Conservation (phyloP, 2,113 vertebrate species). For the Lepus americanus region DNA sequence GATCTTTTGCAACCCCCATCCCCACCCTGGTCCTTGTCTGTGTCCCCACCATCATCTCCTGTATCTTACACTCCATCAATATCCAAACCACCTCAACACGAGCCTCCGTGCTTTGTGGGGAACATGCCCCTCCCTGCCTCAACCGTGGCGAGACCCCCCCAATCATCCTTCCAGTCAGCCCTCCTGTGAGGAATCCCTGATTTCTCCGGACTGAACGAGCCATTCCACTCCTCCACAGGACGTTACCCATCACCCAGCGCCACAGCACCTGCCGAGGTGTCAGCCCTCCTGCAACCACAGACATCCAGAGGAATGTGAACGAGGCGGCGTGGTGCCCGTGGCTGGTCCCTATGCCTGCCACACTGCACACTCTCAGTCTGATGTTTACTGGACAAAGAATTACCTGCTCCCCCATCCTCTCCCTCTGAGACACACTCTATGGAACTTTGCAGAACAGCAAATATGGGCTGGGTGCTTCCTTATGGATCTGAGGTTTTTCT, state of each 20-base stretch:
- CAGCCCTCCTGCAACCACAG: neutral
- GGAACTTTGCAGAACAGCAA: neutral
- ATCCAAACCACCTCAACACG: accelerated
- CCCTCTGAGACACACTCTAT: neutral
- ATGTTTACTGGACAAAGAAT: neutral
- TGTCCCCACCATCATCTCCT: neutral
- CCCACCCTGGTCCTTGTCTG: neutral
- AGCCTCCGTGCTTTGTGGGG: neutral
- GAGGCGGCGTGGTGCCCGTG: too few species aligned
- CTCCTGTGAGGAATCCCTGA: neutral
- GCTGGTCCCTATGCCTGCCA: neutral
- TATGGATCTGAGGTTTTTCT: neutral
- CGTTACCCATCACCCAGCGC: neutral
- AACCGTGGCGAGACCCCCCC: neutral
- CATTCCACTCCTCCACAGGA: neutral
- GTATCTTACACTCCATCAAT: too few species aligned
- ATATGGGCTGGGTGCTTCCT: neutral
- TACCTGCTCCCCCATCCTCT: neutral
- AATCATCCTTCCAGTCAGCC: neutral
- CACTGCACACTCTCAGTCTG: neutral
- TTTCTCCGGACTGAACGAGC: neutral
- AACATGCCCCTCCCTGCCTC: neutral
- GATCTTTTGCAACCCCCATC: neutral
- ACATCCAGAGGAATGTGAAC: neutral
- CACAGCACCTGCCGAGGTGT: neutral